Percentiles rank a stretch among this genome's conserved stretches.
These are phyloP conservation scores for Typhlichthys eigenmanni DNA, from an alignment of 2,797 vertebrate species.

Conservation along the genomic window DNA sequence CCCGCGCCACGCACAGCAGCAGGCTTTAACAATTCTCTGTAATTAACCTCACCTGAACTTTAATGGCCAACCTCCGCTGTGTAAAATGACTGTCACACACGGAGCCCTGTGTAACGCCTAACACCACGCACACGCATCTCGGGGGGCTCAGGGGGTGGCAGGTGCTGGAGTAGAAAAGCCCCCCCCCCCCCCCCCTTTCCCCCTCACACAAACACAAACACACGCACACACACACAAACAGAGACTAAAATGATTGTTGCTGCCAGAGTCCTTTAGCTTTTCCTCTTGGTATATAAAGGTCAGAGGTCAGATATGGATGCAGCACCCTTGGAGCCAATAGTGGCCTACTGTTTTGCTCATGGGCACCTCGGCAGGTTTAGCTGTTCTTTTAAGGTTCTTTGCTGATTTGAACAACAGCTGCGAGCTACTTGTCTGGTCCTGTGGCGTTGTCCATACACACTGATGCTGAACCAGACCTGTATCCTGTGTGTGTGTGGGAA, in stretches of 20 bases:
- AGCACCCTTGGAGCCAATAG: no score
- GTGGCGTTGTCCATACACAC: slow-evolving; percentile 48
- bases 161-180: slow-evolving; percentile 19
- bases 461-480: slow-evolving; percentile 47
- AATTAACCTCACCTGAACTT: slow-evolving; percentile 81
- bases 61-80: slow-evolving; percentile 75
- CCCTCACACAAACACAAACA: no score
- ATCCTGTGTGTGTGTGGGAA: slow-evolving; percentile 49
- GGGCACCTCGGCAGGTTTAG: not conserved
- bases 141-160: slow-evolving; percentile 29
- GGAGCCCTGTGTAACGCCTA: slow-evolving; percentile 69
- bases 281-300: not conserved
- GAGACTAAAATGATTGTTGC: no score
- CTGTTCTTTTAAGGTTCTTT: not conserved
- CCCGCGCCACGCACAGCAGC: slow-evolving; percentile 62
- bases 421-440: slow-evolving; percentile 40
- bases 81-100: slow-evolving; percentile 75
- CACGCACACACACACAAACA: no score
- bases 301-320: not conserved
- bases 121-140: slow-evolving; percentile 49
- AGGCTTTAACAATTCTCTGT: slow-evolving; percentile 72
- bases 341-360: slow-evolving; percentile 3
- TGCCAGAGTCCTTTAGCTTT: no score
- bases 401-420: slow-evolving; percentile 59
- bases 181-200: not conserved